Conservation (phyloP, 2,888 invertebrate genomes). For the Cenopis cana region DNA sequence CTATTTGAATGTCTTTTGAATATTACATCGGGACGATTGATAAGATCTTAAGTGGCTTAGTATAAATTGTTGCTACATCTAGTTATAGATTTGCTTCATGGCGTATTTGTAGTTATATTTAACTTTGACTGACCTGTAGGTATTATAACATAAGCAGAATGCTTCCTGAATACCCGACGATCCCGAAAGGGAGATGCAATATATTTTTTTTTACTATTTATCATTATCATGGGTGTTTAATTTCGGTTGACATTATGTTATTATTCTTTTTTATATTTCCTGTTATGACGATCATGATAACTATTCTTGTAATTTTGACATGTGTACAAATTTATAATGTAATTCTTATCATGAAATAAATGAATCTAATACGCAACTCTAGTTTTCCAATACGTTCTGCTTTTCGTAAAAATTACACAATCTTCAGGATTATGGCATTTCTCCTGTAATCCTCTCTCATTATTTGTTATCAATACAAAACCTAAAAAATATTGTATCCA, state of each 20-base stretch:
- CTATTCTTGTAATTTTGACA: too few species aligned
- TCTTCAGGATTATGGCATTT: too few species aligned
- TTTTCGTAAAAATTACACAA: background rate
- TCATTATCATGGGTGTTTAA: too few species aligned
- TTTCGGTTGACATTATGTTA: too few species aligned
- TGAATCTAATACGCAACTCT: too few species aligned
- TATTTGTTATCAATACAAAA: background rate
- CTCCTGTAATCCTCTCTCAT: background rate
- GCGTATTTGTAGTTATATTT: background rate
- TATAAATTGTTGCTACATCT: background rate
- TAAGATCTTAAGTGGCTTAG: conserved; percentile 13
- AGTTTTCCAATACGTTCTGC: background rate
- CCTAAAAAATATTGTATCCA: background rate
- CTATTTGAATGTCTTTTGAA: conserved; percentile 43
- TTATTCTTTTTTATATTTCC: too few species aligned
- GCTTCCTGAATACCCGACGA: background rate
- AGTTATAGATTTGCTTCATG: background rate
- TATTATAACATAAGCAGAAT: background rate
- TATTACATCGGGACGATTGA: conserved; percentile 28
- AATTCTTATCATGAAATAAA: too few species aligned
- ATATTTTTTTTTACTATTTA: too few species aligned
- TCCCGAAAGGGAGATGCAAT: too few species aligned
- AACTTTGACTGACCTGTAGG: background rate
- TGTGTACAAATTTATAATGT: too few species aligned
- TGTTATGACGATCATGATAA: too few species aligned